Base-by-base conservation (phyloP, 2,888 invertebrate genomes). In the Trachelus troglodyta region DNA sequence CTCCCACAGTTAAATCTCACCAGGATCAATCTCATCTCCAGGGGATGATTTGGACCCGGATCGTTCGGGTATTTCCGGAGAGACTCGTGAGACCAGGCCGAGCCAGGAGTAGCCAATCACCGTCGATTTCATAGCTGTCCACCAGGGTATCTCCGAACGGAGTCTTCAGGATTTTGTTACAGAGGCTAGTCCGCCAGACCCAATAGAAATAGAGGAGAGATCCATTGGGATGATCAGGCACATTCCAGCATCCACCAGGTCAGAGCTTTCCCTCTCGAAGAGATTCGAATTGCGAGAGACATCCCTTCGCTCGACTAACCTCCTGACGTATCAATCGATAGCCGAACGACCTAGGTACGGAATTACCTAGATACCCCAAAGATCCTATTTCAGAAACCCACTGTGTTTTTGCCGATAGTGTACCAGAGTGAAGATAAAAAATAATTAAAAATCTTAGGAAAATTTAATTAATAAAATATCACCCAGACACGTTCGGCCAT, bases 51-150 rank as follows among this genome's bases (percentile, higher is more conserved):
- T 40, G 23, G 40, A 40, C 23, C 9, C 40, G 0, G 40, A 40
- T 40, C 6, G 6, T 23, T 40, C 40, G 40, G 40, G 0, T 40
- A 40, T 40, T 9, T 23, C 40, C 71, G 71, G 12, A 33, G 11
- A 2, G 3, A 33, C 30, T 69, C 71, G 71, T 69, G 71, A 34
- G 79, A 79, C 79, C 37, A 79, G 81, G 83, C 81, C 81, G 82
- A 83, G 87, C 15, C 40, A 23, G 82, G 78, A 83, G 34, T 83
- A 84, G 86, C 87, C 89, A 88, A 90, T 89, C 90, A 88, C 80
- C 84, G 84, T 83, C 88, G 87, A 90, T 90, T 90, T 89, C 89
- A 90, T 89, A 90, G 89, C 89, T 89, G 90, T 84, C 84, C 81
- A 40, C 23, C 84, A 81, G 83, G 81, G 81, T 80, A 80, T 81